These are phyloP conservation scores for Colius striatus DNA, from an alignment of 2,113 vertebrate species.

Conservation along the genomic window DNA sequence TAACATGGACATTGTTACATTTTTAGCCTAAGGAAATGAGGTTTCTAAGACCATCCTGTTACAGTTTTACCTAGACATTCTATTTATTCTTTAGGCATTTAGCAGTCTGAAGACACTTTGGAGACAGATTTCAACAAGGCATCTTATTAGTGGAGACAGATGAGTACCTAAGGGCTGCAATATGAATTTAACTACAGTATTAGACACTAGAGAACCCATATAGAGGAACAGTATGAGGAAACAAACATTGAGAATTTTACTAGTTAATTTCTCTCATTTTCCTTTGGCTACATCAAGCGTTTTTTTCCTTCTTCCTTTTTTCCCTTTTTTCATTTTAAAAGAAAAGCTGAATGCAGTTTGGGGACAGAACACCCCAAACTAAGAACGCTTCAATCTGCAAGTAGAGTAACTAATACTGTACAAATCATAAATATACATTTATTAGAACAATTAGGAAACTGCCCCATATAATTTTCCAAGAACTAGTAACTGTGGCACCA, in stretches of 20 bases:
- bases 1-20: background rate
- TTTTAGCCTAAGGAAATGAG: slow-evolving; percentile 40
- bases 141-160: background rate
- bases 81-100: slow-evolving; percentile 12
- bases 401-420: background rate
- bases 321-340: background rate
- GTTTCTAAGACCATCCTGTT: background rate
- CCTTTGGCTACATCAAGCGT: fast-evolving
- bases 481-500: background rate
- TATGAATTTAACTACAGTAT: background rate
- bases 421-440: background rate
- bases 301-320: background rate
- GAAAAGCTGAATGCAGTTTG: background rate
- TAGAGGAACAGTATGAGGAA: background rate
- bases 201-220: background rate
- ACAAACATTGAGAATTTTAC: background rate
- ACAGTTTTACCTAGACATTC: background rate
- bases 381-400: background rate
- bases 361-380: background rate
- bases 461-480: background rate
- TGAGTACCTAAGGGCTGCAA: background rate
- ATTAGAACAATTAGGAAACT: background rate
- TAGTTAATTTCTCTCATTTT: background rate
- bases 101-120: background rate
- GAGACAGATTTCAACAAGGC: slow-evolving; percentile 12